Evolutionary conservation across 2,888 invertebrate genomes (phyloP), one percentile per base, ranked within the genome.

Genomic region (Drosophila dives): DNA sequence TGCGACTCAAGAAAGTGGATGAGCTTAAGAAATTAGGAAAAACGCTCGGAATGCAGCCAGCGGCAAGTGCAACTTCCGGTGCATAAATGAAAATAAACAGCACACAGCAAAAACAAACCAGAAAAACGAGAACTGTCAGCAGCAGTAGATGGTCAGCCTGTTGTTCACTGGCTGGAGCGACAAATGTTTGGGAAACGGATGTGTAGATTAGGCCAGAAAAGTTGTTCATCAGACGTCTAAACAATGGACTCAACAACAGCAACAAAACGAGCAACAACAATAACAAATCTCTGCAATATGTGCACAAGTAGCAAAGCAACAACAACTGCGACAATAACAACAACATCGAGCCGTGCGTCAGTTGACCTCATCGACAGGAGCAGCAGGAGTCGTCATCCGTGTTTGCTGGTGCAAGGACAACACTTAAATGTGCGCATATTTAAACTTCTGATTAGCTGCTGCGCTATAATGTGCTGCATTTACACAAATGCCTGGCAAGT

Each of bases 361-460:
- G 50, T 59, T 89, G 85, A 85, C 88, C 86, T 81, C 85, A 87
- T 75, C 76, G 74, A 38, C 58, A 58, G 48, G 60, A 58, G 58
- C 45, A 64, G 53, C 10, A 36, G 55, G n/a, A 55, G 32, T 61
- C 68, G 42, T 32, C 54, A 65, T 64, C 48, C 40, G 64, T 72
- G 70, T 68, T 65, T 76, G 72, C 53, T 53, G 59, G 36, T 42
- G 76, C 90, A 79, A 73, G 79, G 86, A 76, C 85, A 77, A 36
- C 81, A 77, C 59, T 86, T 86, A 73, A 83, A 74, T 67, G 79
- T 87, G 86, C 83, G 89, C 83, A 87, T 88, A 84, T 90, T 89
- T 85, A 90, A 91, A 89, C 77, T 90, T 91, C 89, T 89, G 91
- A 89, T 89, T 89, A 89, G 91, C 85, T 89, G 75, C 86, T 83